These are phyloP conservation scores for Carabus problematicus DNA, from an alignment of 2,888 invertebrate species.

Conservation along the genomic window DNA sequence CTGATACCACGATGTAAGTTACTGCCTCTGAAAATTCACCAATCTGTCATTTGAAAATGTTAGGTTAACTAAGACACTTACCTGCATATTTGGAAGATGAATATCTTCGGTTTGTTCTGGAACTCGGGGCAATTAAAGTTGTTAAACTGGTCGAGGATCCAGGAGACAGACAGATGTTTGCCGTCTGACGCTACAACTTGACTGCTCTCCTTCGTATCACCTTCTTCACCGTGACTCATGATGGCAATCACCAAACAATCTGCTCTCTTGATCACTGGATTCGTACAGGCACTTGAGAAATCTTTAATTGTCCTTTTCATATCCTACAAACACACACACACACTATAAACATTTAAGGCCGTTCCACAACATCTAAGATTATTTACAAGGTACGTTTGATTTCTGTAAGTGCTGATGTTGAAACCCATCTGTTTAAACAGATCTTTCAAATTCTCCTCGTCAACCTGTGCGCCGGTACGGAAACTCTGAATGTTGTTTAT, in stretches of 20 bases:
- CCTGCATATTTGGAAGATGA: constrained; percentile 77
- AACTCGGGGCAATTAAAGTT: constrained; percentile 63
- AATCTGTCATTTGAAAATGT: constrained; percentile 14
- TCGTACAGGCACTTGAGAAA: constrained; percentile 56
- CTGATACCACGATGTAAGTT: constrained; percentile 48
- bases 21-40: constrained; percentile 50
- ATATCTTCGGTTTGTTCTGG: constrained; percentile 71
- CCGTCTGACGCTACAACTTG: constrained; percentile 69
- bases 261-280: constrained; percentile 56
- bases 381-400: constrained; percentile 60
- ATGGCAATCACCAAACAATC: constrained; percentile 71
- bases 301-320: constrained; percentile 58
- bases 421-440: constrained; percentile 70
- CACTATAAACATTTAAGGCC: neutral
- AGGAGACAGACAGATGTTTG: constrained; percentile 59
- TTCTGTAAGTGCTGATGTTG: constrained; percentile 57
- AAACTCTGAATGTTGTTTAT: constrained; percentile 43
- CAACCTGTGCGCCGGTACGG: constrained; percentile 67
- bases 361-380: constrained; percentile 42
- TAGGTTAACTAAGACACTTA: constrained; percentile 46
- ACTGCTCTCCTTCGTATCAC: constrained; percentile 61
- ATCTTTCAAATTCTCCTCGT: constrained; percentile 64
- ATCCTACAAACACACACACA: constrained; percentile 47
- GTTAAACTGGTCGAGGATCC: constrained; percentile 68
- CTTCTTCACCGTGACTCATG: constrained; percentile 71